These are phyloP conservation scores for Dromococcyx pavoninus DNA, from an alignment of 2,797 vertebrate species.

Conservation along the genomic window DNA sequence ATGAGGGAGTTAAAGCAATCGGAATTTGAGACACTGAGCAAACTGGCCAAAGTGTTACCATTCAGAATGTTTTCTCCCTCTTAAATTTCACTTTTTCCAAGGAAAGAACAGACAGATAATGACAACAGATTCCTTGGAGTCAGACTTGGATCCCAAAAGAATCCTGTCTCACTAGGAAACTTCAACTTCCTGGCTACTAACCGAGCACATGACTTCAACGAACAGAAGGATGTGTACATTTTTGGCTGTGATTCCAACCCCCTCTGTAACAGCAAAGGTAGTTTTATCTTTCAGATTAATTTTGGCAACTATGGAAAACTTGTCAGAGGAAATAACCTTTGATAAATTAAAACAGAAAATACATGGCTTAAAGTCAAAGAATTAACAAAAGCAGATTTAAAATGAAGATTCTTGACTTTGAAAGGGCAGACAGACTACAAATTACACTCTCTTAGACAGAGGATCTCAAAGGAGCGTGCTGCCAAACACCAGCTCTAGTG, in stretches of 20 bases:
- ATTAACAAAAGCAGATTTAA: constrained; percentile 10
- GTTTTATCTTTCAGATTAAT: neutral
- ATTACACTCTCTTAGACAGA: neutral
- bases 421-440: neutral
- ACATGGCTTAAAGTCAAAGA: neutral
- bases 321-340: constrained; percentile 11
- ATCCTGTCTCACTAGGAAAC: constrained; percentile 5
- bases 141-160: constrained; percentile 18
- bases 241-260: neutral
- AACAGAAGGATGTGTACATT: neutral
- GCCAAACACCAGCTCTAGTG: neutral
- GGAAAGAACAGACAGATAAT: constrained; percentile 3
- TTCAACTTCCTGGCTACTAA: neutral
- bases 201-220: neutral
- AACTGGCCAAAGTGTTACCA: neutral
- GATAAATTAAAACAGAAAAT: neutral
- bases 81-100: constrained; percentile 1
- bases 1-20: neutral
- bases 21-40: neutral
- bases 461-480: neutral
- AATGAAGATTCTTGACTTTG: neutral
- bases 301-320: neutral
- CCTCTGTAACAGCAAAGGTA: neutral
- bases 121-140: constrained; percentile 35
- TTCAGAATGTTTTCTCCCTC: neutral